Evolutionary conservation across 2,888 invertebrate genomes (phyloP).

Genomic region (Thymelicus lineola): DNA sequence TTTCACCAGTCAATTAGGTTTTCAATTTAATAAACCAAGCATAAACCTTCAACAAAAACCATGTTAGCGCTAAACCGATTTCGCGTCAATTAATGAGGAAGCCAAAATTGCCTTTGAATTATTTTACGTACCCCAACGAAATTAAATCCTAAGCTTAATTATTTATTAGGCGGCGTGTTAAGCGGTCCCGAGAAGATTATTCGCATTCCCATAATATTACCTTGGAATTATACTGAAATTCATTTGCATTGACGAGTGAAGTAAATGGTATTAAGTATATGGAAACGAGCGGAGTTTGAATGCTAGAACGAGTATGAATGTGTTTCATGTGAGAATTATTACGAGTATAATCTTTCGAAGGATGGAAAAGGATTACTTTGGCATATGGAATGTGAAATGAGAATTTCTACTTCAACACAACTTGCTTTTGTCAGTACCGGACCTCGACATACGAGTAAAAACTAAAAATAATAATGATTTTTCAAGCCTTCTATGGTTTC

Average conservation of each 20-base stretch:
- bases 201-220: conserved; percentile 5
- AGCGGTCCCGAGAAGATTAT: neutral
- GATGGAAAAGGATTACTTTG: neutral
- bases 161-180: conserved; percentile 9
- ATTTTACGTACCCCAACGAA: neutral
- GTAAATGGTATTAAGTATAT: neutral
- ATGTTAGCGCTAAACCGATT: neutral
- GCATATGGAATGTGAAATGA: too few species aligned
- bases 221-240: conserved; percentile 4
- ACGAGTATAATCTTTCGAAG: neutral
- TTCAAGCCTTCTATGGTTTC: too few species aligned
- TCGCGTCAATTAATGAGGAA: conserved; percentile 2
- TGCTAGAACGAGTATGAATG: neutral
- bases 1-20: neutral
- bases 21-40: neutral
- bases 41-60: neutral
- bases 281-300: neutral
- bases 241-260: neutral
- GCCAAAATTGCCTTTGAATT: neutral
- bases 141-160: conserved; percentile 19
- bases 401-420: too few species aligned
- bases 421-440: too few species aligned
- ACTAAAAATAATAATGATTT: too few species aligned
- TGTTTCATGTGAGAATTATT: conserved; percentile 4
- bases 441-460: too few species aligned